Evolutionary conservation across 2,797 vertebrate genomes (phyloP).

Genomic region (Cirrhinus mrigala): DNA sequence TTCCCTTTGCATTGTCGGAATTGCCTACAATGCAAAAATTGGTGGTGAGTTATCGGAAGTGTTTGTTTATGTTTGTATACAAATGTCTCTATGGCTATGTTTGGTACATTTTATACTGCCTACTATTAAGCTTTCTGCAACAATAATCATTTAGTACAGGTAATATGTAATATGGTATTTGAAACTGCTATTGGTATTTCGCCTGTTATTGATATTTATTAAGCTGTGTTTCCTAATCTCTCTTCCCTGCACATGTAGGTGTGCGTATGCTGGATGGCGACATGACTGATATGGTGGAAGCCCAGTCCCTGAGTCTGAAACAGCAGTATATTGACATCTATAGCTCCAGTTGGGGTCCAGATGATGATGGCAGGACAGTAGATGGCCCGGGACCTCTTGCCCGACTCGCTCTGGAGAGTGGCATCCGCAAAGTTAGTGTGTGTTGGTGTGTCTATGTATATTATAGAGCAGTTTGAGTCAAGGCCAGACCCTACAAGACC

Average conservation of each 20-base stretch:
- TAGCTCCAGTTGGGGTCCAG: conserved; percentile 94
- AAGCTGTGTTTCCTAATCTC: background rate
- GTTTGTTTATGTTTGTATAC: background rate
- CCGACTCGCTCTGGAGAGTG: conserved; percentile 86
- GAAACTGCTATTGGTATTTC: background rate
- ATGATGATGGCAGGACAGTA: conserved; percentile 91
- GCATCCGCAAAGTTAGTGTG: conserved; percentile 78
- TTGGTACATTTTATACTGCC: background rate
- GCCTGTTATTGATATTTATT: background rate
- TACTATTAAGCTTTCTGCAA: background rate
- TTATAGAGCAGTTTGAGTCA: background rate
- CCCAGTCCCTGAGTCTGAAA: conserved; percentile 89
- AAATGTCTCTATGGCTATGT: background rate
- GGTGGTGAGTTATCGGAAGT: conserved; percentile 84
- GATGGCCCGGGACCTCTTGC: conserved; percentile 93
- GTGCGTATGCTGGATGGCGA: conserved; percentile 94
- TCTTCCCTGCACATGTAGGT: conserved; percentile 73
- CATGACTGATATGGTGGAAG: conserved; percentile 94
- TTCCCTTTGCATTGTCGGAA: conserved; percentile 91
- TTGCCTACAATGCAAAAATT: conserved; percentile 91
- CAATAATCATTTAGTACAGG: background rate
- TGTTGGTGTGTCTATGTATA: conserved; percentile 8
- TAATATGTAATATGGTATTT: background rate
- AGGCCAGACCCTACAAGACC: background rate
- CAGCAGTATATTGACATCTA: conserved; percentile 94